Percentiles rank a stretch among this genome's conserved stretches.
These are phyloP conservation scores for Trematocara stigmaticum DNA, from an alignment of 2,113 vertebrate genomes.

Conservation along the genomic window DNA sequence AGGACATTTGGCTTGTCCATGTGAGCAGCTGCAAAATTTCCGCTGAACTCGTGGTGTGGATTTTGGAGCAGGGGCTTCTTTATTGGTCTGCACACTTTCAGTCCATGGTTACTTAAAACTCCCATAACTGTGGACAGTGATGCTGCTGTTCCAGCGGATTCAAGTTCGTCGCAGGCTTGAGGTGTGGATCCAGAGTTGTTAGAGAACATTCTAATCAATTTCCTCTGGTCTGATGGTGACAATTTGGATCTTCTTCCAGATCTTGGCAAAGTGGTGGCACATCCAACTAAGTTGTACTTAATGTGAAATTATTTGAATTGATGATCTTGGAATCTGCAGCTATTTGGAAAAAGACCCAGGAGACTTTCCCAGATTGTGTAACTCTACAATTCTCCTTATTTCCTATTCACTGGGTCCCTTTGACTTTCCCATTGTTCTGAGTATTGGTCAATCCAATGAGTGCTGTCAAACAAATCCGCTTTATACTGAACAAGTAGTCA, in stretches of 20 bases:
- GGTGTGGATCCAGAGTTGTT: background rate
- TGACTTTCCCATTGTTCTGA: background rate
- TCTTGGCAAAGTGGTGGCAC: background rate
- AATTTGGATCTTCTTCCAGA: background rate
- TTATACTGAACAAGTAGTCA: background rate
- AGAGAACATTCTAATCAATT: background rate
- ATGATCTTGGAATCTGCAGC: background rate
- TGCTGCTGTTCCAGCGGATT: accelerated
- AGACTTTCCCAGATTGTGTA: background rate
- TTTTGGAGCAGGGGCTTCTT: background rate
- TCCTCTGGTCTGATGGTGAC: background rate
- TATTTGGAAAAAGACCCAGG: background rate
- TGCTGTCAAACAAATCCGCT: accelerated
- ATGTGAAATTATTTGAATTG: background rate
- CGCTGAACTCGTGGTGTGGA: accelerated
- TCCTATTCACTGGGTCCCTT: background rate
- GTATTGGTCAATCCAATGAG: background rate
- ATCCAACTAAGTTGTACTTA: background rate
- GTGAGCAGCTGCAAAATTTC: background rate
- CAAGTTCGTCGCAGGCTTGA: background rate
- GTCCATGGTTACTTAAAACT: background rate
- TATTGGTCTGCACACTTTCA: background rate
- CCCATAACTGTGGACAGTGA: background rate
- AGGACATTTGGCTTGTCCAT: background rate
- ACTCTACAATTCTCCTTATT: background rate